phyloP scores from a whole-genome alignment of 2,797 vertebrate species.

The Enteromius afrohamiltoni region DNA sequence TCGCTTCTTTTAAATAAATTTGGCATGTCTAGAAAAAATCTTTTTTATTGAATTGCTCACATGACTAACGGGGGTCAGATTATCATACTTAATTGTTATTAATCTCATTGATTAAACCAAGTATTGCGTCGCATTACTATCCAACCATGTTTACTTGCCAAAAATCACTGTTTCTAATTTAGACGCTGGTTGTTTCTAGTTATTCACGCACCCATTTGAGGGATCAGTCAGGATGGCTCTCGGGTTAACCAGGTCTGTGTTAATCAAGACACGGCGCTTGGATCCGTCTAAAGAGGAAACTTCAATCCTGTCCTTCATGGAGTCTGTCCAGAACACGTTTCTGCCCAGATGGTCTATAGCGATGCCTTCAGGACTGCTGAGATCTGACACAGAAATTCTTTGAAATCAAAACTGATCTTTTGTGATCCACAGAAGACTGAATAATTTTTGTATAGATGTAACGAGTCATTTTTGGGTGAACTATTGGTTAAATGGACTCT shows the following conservation, averaged over 20 bases:
- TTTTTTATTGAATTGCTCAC: neutral
- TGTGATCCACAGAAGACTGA: neutral
- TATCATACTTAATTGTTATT: neutral
- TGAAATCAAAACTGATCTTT: neutral
- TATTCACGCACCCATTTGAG: slow-evolving; percentile 78
- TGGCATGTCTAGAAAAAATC: neutral
- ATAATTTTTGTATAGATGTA: neutral
- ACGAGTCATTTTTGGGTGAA: neutral
- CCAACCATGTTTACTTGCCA: neutral
- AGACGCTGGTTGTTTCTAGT: neutral
- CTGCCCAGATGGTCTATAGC: slow-evolving; percentile 88
- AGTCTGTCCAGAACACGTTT: slow-evolving; percentile 96
- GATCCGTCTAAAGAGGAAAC: slow-evolving; percentile 88
- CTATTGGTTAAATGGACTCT: neutral
- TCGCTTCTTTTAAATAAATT: neutral
- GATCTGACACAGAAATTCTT: slow-evolving; percentile 69
- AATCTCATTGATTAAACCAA: neutral
- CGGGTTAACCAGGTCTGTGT: slow-evolving; percentile 88
- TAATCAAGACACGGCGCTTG: slow-evolving; percentile 85
- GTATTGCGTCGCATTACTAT: neutral
- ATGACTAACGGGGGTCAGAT: neutral
- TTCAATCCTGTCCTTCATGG: slow-evolving; percentile 86
- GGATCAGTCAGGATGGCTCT: slow-evolving; percentile 85
- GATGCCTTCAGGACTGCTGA: slow-evolving; percentile 92
- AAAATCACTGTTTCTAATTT: neutral